Evolutionary conservation across 1,140 invertebrate genomes (phyloP), one percentile per base, ranked within the genome.

Genomic region (Melipona quadrifasciata): DNA sequence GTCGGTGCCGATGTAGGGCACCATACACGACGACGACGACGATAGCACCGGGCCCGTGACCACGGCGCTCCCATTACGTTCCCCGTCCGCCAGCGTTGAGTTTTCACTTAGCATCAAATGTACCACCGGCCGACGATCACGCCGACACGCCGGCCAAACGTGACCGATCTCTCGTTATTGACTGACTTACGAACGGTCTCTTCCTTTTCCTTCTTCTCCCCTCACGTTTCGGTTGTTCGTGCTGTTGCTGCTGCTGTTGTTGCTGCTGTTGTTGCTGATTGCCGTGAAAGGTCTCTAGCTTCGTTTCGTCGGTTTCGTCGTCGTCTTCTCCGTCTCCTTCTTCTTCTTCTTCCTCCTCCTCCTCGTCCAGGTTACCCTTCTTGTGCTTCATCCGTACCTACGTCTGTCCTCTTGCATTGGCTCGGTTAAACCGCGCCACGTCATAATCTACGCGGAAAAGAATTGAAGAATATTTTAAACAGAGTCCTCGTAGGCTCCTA

Each of bases 61-160:
- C 90, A 91, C 92, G 88, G 87, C 79, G 78, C 90, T 92, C 85
- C 92, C 93, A 91, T 94, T 94, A 87, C 93, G 92, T 86, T 94
- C 92, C 80, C 89, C 87, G 82, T 88, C 92, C 91, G 89, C 91
- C 89, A 92, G 87, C 88, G 91, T 93, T 90, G 89, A 91, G 86
- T 91, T 91, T 89, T 94, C 93, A 92, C 91, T 94, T 90, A 94
- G 93, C 94, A 95, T 94, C 90, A 92, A 92, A 92, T 87, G 89
- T 89, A 82, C 79, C 84, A 86, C 80, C 84, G 85, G 89, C 88
- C 87, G 83, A 75, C 8, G 47, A 53, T 55, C 53, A 75, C 24
- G 21, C n/a, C 17, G 21, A 85, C 17, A 6, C 34, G 12, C 51
- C 24, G 72, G 24, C 75, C 55, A 74, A 31, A 53, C 10, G n/a